Conservation (phyloP, 2,888 invertebrate genomes). For the Agrotis exclamationis region DNA sequence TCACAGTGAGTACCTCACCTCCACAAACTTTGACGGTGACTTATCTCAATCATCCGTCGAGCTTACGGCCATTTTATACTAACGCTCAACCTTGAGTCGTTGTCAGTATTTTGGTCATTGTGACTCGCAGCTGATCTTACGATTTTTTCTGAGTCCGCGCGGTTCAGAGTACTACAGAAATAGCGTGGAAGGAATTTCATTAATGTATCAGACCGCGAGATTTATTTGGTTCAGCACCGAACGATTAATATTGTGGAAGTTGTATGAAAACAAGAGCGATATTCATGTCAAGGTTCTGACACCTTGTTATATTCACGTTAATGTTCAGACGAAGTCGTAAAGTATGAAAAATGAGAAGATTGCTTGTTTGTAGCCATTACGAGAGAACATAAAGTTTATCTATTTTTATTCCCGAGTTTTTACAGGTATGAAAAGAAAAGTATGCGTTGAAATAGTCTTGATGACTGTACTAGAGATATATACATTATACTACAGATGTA, state of each 20-base stretch:
- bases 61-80: constrained; percentile 87
- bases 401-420: constrained; percentile 60
- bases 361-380: constrained; percentile 56
- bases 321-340: constrained; percentile 59
- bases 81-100: constrained; percentile 85
- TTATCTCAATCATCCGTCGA: constrained; percentile 80
- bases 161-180: constrained; percentile 67
- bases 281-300: constrained; percentile 85
- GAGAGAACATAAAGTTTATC: constrained; percentile 61
- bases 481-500: constrained; percentile 10
- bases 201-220: constrained; percentile 68
- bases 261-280: constrained; percentile 75
- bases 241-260: constrained; percentile 76
- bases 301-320: constrained; percentile 75
- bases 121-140: constrained; percentile 77
- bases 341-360: constrained; percentile 52
- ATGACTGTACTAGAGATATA: constrained; percentile 23
- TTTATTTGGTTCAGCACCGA: constrained; percentile 75
- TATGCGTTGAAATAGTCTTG: constrained; percentile 54
- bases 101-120: constrained; percentile 86
- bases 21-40: constrained; percentile 73
- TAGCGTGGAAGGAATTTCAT: constrained; percentile 72
- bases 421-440: constrained; percentile 61
- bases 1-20: constrained; percentile 76
- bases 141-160: constrained; percentile 67